A percentile compares a stretch with the other conserved stretches of the same genome.
Evolutionary conservation across 2,797 vertebrate genomes (phyloP).

Genomic region (Tenualosa thibaudeaui): DNA sequence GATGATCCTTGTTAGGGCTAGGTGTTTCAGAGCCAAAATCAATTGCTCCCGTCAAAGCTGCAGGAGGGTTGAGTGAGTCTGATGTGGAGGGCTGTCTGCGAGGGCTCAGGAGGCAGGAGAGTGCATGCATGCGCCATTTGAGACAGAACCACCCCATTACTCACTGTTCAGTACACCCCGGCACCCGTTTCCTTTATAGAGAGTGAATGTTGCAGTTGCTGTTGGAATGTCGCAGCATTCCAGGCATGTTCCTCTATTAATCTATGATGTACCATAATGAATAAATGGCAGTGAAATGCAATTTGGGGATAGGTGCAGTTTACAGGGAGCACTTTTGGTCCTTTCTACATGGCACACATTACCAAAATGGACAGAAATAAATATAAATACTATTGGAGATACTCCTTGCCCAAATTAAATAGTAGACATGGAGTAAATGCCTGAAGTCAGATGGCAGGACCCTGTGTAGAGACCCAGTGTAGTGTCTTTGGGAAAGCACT

Average conservation of each 20-base stretch:
- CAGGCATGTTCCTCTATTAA: background rate
- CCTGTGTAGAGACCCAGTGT: no score
- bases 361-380: background rate
- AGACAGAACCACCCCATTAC: background rate
- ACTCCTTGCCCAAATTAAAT: background rate
- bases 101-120: slow-evolving; percentile 15
- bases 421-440: background rate
- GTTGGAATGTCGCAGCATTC: background rate
- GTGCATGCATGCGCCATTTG: background rate
- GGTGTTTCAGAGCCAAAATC: slow-evolving; percentile 46
- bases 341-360: background rate
- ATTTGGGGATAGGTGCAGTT: background rate
- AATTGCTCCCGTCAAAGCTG: slow-evolving; percentile 33
- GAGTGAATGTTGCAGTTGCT: background rate
- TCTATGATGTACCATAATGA: background rate
- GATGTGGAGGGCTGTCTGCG: background rate
- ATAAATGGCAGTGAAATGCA: background rate
- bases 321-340: background rate
- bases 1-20: slow-evolving; percentile 42
- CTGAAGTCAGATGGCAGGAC: background rate
- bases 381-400: background rate
- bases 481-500: no score
- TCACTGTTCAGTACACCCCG: background rate
- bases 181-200: background rate
- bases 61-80: slow-evolving; percentile 2